Conservation (phyloP, 2,797 vertebrate genomes). For the Salmo trutta region DNA sequence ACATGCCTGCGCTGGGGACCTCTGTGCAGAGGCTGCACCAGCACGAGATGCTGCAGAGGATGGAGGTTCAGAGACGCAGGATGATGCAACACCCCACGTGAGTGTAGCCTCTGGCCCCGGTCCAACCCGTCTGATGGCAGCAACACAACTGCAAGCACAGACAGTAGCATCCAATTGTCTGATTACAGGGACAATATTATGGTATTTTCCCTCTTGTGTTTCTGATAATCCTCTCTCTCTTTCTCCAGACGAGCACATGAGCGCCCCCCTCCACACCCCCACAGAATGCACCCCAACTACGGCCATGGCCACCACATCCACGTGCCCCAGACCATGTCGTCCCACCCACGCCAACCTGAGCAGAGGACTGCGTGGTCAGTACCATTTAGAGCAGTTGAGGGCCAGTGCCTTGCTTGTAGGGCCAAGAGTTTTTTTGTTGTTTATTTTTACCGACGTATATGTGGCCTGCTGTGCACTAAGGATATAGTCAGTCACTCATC, state of each 20-base stretch:
- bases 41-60: slow-evolving; percentile 94
- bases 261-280: slow-evolving; percentile 95
- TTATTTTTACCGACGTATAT: not conserved
- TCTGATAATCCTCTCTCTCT: not conserved
- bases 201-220: not conserved
- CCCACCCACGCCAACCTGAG: slow-evolving; percentile 93
- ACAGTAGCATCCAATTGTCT: not conserved
- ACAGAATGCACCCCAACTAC: slow-evolving; percentile 99
- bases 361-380: slow-evolving; percentile 96
- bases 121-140: not conserved
- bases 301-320: slow-evolving; percentile 99
- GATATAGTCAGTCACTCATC: no score
- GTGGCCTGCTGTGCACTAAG: not conserved
- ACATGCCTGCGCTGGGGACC: slow-evolving; percentile 87
- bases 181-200: not conserved
- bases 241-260: slow-evolving; percentile 90
- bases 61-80: slow-evolving; percentile 93
- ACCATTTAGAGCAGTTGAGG: not conserved
- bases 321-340: slow-evolving; percentile 99
- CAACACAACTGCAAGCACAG: not conserved
- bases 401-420: not conserved
- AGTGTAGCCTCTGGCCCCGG: slow-evolving; percentile 50
- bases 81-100: slow-evolving; percentile 99
- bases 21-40: slow-evolving; percentile 90
- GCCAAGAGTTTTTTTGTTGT: not conserved